phyloP scores from a whole-genome alignment of 2,113 vertebrate genomes.

The Seriola dumerili region DNA sequence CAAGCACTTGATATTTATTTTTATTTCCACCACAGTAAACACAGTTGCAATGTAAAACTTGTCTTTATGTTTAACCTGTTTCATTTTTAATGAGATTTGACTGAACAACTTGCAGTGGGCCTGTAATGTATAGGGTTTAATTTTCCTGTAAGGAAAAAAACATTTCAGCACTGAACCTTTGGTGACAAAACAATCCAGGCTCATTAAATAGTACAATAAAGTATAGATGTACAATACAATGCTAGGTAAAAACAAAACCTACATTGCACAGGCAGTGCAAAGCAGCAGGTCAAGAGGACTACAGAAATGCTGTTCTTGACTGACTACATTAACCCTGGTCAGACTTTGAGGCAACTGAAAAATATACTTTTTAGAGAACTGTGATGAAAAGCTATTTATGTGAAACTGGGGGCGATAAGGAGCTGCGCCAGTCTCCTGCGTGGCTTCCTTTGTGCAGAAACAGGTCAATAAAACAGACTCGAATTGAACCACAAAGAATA shows the following conservation, averaged over 20 bases:
- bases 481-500: conserved; percentile 3
- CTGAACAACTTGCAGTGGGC: neutral
- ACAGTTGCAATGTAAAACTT: neutral
- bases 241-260: neutral
- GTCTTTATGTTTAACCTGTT: conserved; percentile 17
- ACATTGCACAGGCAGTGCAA: neutral
- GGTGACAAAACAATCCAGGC: neutral
- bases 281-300: too few species aligned
- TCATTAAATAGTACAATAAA: neutral
- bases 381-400: conserved; percentile 9
- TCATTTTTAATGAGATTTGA: conserved; percentile 43
- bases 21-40: neutral
- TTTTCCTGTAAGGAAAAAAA: neutral
- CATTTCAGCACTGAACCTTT: neutral
- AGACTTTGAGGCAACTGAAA: conserved; percentile 3
- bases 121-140: neutral
- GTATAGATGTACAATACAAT: neutral
- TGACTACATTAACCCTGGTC: neutral
- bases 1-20: neutral
- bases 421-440: neutral
- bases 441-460: conserved; percentile 3
- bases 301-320: neutral
- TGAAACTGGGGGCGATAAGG: conserved; percentile 12
- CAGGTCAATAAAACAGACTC: conserved; percentile 21
- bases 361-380: neutral